Evolutionary conservation across 1,140 invertebrate species (phyloP).

Genomic region (Zophobas morio): DNA sequence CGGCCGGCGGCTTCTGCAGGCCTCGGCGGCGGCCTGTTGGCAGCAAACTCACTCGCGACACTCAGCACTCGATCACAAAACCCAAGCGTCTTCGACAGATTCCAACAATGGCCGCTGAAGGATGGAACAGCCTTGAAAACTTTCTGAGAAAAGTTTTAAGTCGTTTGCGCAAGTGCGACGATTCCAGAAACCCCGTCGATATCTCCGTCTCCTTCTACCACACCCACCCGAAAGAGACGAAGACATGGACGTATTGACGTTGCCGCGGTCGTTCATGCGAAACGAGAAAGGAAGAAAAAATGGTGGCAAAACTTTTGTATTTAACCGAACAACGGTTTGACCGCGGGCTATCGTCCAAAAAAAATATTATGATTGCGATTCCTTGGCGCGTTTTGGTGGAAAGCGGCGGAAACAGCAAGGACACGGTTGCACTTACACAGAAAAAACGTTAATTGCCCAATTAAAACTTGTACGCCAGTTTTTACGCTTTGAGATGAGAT

Average conservation of each 20-base stretch:
- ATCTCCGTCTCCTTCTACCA: constrained; percentile 44
- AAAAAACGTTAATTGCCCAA: neutral
- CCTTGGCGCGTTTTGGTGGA: neutral
- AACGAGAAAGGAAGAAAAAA: constrained; percentile 61
- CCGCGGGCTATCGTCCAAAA: constrained; percentile 3
- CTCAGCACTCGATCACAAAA: constrained; percentile 56
- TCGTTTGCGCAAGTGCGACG: constrained; percentile 59
- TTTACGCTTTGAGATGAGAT: too few species aligned
- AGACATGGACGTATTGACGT: constrained; percentile 27
- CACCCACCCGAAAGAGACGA: constrained; percentile 21
- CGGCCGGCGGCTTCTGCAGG: constrained; percentile 35
- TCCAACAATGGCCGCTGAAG: constrained; percentile 66
- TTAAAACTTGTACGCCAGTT: neutral
- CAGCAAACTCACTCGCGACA: constrained; percentile 5
- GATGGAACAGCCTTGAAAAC: constrained; percentile 66
- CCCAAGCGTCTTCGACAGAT: constrained; percentile 63
- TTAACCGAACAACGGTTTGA: constrained; percentile 22
- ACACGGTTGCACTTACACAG: neutral
- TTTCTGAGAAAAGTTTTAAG: constrained; percentile 66
- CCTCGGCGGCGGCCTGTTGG: neutral
- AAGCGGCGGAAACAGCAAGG: neutral
- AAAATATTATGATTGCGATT: constrained; percentile 6
- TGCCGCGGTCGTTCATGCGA: constrained; percentile 50
- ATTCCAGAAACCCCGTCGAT: constrained; percentile 27
- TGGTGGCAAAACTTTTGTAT: constrained; percentile 58